Conservation (phyloP, 2,888 invertebrate genomes). For the Agrotis exclamationis region DNA sequence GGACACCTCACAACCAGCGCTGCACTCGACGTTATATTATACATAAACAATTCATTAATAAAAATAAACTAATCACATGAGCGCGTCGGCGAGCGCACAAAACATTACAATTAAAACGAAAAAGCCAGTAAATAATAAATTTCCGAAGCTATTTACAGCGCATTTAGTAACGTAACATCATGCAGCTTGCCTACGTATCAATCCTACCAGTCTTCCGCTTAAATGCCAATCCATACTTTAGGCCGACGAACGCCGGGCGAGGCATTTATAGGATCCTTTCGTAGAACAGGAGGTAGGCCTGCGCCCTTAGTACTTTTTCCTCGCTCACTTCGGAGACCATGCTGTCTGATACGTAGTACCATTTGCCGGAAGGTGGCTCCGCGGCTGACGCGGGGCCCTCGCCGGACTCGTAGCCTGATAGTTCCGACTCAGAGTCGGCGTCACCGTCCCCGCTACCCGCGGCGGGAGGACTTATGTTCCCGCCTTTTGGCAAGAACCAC, state of each 20-base stretch:
- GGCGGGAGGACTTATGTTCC: constrained; percentile 88
- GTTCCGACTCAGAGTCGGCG: constrained; percentile 91
- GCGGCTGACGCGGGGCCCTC: constrained; percentile 81
- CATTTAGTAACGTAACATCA: constrained; percentile 62
- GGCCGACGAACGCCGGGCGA: constrained; percentile 60
- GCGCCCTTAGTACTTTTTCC: constrained; percentile 95
- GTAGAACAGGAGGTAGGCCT: constrained; percentile 99
- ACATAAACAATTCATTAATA: constrained; percentile 63
- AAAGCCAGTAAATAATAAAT: constrained; percentile 61
- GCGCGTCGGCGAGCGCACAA: constrained; percentile 45
- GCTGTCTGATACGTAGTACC: constrained; percentile 98
- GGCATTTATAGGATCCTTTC: constrained; percentile 95
- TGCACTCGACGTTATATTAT: constrained; percentile 57
- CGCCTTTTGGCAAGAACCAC: constrained; percentile 93
- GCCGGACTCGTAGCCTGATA: constrained; percentile 90
- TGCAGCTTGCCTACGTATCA: constrained; percentile 66
- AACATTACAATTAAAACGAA: constrained; percentile 57
- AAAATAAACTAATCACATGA: constrained; percentile 57
- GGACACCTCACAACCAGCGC: constrained; percentile 51
- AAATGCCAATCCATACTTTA: constrained; percentile 80
- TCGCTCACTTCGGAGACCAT: constrained; percentile 96
- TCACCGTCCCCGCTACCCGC: constrained; percentile 84
- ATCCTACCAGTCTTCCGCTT: constrained; percentile 83
- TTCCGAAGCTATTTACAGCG: constrained; percentile 81
- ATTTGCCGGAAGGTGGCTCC: constrained; percentile 93